phyloP scores from a whole-genome alignment of 2,113 vertebrate genomes.

The Arvicanthis niloticus region DNA sequence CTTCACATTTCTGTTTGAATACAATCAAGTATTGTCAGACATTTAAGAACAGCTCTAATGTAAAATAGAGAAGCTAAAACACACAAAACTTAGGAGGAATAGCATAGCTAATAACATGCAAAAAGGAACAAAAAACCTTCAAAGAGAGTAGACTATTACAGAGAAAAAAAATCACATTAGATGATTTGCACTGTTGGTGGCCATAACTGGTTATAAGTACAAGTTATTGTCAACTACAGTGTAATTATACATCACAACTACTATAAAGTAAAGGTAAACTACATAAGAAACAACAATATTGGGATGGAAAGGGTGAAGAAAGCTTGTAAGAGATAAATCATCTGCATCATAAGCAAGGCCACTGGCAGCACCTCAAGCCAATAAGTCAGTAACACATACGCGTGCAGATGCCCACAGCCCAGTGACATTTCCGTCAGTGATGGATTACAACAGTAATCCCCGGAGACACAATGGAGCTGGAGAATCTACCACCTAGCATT shows the following conservation, averaged over 20 bases:
- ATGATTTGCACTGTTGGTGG: neutral
- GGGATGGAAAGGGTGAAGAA: neutral
- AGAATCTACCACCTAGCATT: neutral
- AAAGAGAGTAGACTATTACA: neutral
- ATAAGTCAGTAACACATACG: neutral
- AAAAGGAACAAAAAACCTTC: neutral
- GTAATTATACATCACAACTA: neutral
- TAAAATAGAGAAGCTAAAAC: neutral
- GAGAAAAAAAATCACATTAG: neutral
- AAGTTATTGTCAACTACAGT: neutral
- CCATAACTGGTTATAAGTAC: neutral
- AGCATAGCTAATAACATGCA: neutral
- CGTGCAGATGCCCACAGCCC: neutral
- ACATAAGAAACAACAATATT: neutral
- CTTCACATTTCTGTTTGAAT: slow-evolving; percentile 10
- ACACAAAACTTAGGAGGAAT: neutral
- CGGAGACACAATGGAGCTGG: neutral
- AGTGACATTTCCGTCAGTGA: neutral
- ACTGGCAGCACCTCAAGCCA: neutral
- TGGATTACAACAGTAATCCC: neutral
- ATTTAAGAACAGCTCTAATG: slow-evolving; percentile 1
- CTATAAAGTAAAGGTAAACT: neutral
- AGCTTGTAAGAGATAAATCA: slow-evolving; percentile 34
- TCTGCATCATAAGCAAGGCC: neutral
- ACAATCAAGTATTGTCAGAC: neutral